Base-by-base conservation (phyloP, 2,888 invertebrate genomes). In the Ichneumoninae sp. region DNA sequence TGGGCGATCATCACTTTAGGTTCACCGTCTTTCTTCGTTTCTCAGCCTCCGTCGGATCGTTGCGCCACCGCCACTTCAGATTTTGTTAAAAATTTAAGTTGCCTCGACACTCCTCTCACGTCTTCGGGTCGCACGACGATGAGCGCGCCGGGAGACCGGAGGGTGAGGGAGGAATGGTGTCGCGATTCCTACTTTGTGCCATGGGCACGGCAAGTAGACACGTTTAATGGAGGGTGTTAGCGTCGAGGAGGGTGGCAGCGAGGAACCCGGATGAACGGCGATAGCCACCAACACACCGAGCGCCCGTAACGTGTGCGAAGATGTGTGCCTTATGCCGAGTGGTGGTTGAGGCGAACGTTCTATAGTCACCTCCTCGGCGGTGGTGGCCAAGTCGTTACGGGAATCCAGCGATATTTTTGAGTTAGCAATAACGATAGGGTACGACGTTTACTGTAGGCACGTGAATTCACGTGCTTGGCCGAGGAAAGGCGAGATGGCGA, bases 331-430 rank as follows among this genome's bases (percentile, higher is more conserved):
- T 71, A 62, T 71, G 70, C 76, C 65, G 30, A 72, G 68, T 66
- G 47, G 79, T 86, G 52, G 78, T 60, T 65, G 65, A 76, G 79
- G 66, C 81, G 78, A 86, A 82, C 47, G 71, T 84, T 76, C 74
- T 79, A 84, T 52, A 62, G 82, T 78, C 79, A 79, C 68, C 66
- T 71, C 30, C 70, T 44, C 65, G 52, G 33, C 57, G 52, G 62
- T 54, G 40, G 72, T 66, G 57, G 54, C 77, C 83, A 82, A 86
- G 86, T 84, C 81, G 83, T 86, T 86, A n/a, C 75, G 54, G 16
- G 76, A 81, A 86, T 86, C 83, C 83, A 22, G 68, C 78, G 62
- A 86, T 86, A 86, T 86, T 81, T 86, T 86, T 84, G 79, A 69
- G 83, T 86, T 86, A 86, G 83, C 72, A 82, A 84, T 86, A 86